Conservation (phyloP, 37 sponge, comb jelly and placozoan genomes). For the Amphimedon queenslandica region DNA sequence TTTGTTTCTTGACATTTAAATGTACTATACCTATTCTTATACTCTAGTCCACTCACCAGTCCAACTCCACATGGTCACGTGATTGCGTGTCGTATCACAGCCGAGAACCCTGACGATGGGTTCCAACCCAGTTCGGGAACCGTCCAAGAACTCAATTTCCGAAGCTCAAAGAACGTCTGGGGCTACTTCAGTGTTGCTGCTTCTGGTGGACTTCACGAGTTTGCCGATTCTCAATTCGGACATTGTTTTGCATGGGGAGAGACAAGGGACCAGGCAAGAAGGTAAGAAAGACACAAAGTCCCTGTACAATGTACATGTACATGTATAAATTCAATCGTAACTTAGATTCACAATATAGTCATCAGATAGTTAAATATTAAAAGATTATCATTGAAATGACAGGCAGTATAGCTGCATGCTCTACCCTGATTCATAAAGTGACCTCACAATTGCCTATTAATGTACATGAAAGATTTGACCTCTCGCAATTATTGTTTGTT, state of each 20-base stretch:
- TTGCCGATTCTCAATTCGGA: constrained; percentile 98
- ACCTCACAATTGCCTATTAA: no score
- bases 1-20: not conserved
- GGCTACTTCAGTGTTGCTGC: constrained; percentile 98
- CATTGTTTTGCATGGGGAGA: constrained; percentile 99
- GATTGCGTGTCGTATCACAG: constrained; percentile 97
- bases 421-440: no score
- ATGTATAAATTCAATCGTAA: no score
- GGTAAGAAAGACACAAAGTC: constrained; percentile 58
- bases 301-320: no score
- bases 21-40: not conserved
- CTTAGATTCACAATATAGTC: no score
- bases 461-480: no score
- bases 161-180: constrained; percentile 96
- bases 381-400: no score
- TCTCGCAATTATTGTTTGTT: no score
- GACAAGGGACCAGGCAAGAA: constrained; percentile 83
- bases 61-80: constrained; percentile 91
- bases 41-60: constrained; percentile 48
- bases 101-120: constrained; percentile 99
- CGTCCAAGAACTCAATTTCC: constrained; percentile 93
- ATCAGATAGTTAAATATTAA: no score
- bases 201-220: constrained; percentile 98
- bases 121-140: constrained; percentile 94
- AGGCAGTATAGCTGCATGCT: no score